Percentiles rank a stretch among this genome's conserved stretches.
These are phyloP conservation scores for Steatocranus sp. DNA, from an alignment of 2,797 vertebrate species.

Conservation along the genomic window DNA sequence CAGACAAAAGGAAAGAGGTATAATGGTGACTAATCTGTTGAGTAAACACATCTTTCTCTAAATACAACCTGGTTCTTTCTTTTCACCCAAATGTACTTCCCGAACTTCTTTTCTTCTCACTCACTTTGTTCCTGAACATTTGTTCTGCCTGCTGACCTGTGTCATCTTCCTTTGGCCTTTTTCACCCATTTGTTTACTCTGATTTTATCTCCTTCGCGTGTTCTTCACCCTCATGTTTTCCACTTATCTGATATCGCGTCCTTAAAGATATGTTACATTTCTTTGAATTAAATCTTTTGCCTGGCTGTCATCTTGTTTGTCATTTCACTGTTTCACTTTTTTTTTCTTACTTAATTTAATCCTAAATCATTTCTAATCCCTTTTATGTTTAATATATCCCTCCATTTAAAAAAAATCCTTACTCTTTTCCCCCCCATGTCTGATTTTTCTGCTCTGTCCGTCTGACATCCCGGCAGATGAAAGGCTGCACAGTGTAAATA, in stretches of 20 bases:
- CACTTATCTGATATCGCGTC: background rate
- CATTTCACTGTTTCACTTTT: background rate
- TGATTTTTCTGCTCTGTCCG: conserved; percentile 44
- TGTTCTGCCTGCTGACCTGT: conserved; percentile 42
- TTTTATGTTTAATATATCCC: background rate
- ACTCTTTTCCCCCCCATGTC: background rate
- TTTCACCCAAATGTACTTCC: conserved; percentile 46
- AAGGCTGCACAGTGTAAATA: conserved; percentile 68
- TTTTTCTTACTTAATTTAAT: background rate
- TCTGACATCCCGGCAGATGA: conserved; percentile 54
- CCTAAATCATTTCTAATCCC: background rate
- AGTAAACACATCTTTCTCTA: conserved; percentile 64
- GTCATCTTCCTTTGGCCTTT: conserved; percentile 30
- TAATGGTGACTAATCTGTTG: conserved; percentile 73
- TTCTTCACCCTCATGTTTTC: background rate
- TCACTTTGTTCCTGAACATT: conserved; percentile 49
- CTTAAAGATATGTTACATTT: background rate
- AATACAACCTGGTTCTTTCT: conserved; percentile 50
- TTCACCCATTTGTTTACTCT: conserved; percentile 43
- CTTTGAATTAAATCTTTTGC: background rate
- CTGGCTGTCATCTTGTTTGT: background rate
- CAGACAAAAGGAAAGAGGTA: conserved; percentile 62
- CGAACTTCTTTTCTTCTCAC: conserved; percentile 26
- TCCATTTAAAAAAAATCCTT: background rate
- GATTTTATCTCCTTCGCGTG: conserved; percentile 36